Base-by-base conservation (phyloP, 2,113 vertebrate species). In the Apaloderma vittatum region DNA sequence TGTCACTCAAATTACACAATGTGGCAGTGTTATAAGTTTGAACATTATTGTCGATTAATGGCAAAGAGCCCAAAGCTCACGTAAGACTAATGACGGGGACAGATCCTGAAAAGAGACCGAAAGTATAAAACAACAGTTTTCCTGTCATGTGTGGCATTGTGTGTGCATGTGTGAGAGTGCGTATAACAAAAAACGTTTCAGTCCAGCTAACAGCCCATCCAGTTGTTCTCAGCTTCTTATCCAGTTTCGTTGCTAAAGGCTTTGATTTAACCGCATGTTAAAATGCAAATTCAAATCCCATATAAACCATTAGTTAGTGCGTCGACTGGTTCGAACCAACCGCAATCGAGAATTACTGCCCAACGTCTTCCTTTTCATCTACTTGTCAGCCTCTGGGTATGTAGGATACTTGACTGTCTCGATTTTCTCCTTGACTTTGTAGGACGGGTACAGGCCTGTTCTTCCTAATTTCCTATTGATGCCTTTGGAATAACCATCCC, bases 401-500 rank as follows among this genome's bases (percentile, higher is more conserved):
- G 98, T 99, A 27, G 99, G 99, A 75, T 99, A 99, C 95, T 99
- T 99, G 96, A 99, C 99, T 4, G 98, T 99, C 98, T 99, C 99
- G 84, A 99, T 99, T 97, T 99, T 99, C 97, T 99, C 99, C 96
- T 98, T 99, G 59, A 99, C 99, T 98, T 99, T 99, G 97, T 99
- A 99, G 78, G 99, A 99, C 2, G 99, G 99, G 93, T 99, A 99
- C 30, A 99, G 98, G 97, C 99, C 99, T 30, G 99, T 99, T 98
- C 98, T 99, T 95, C 99, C 99, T 96, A 99, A 97, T 98, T 99
- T 99, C 96, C 99, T 99, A 97, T 99, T 99, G 97, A 99, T 98
- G 96, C 99, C 99, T 98, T 99, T 99, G 72, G 99, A 99, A 97
- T 99, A 99, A 52, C 99, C 99, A 97, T 99, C 98, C 99, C 99